phyloP scores from a whole-genome alignment of 2,113 vertebrate species.

The Salvelinus sp. region DNA sequence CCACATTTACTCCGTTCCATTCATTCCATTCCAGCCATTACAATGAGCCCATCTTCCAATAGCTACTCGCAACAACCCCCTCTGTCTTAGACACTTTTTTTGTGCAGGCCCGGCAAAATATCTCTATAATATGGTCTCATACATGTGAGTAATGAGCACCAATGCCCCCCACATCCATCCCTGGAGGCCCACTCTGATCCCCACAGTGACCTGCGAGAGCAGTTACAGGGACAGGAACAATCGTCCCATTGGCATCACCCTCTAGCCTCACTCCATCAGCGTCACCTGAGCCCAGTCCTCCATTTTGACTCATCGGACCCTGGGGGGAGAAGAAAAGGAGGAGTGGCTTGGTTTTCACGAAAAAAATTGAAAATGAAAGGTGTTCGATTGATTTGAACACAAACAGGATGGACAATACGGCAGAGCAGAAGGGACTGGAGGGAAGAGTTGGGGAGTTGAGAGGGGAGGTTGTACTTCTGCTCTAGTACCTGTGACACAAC shows the following conservation, averaged over 20 bases:
- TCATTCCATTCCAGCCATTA: too few relatives aligned
- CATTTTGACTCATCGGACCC: slow-evolving; percentile 26
- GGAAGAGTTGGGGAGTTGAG: slow-evolving; percentile 25
- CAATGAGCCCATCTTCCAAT: too few relatives aligned
- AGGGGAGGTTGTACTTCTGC: slow-evolving; percentile 21
- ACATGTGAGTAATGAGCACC: slow-evolving; percentile 54
- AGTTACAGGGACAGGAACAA: slow-evolving; percentile 67
- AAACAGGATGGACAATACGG: slow-evolving; percentile 49
- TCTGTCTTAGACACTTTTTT: too few relatives aligned
- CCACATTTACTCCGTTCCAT: too few relatives aligned
- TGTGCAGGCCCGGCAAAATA: too few relatives aligned
- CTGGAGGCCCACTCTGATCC: slow-evolving; percentile 66
- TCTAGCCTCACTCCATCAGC: slow-evolving; percentile 68
- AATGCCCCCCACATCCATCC: slow-evolving; percentile 40
- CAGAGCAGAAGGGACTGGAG: slow-evolving; percentile 49
- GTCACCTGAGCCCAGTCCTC: slow-evolving; percentile 58
- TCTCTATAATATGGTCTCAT: too few relatives aligned
- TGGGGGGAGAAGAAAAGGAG: slow-evolving; percentile 31
- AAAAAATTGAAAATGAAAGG: slow-evolving; percentile 60
- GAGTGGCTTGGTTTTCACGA: slow-evolving; percentile 61
- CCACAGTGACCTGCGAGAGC: slow-evolving; percentile 37
- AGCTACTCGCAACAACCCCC: too few relatives aligned
- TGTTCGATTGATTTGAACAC: slow-evolving; percentile 66
- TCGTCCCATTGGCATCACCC: slow-evolving; percentile 53
- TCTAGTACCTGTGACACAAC: slow-evolving; percentile 51